These are phyloP conservation scores for Caenorhabditis sp. DNA, from an alignment of 2,888 invertebrate species.

Conservation along the genomic window DNA sequence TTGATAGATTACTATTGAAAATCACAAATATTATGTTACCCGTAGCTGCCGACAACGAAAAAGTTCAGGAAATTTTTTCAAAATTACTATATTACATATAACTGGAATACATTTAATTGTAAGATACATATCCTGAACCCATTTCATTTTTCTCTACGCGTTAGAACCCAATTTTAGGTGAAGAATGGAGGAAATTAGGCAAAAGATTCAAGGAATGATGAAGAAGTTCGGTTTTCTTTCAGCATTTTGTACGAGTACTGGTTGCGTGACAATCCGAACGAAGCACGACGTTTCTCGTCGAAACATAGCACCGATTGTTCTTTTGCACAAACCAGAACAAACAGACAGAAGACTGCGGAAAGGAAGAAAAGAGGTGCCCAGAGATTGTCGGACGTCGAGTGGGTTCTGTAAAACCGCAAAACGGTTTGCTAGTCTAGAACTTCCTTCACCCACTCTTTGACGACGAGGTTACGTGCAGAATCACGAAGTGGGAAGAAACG, in stretches of 20 bases:
- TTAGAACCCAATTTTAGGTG: too few relatives aligned
- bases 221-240: constrained; percentile 50
- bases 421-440: not conserved
- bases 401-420: constrained; percentile 43
- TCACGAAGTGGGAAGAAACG: constrained; percentile 78
- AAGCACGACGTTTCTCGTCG: constrained; percentile 47
- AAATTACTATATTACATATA: too few relatives aligned
- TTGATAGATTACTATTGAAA: not conserved
- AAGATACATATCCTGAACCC: not conserved
- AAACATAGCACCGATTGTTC: constrained; percentile 53
- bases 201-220: constrained; percentile 39
- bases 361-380: constrained; percentile 58
- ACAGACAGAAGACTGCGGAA: constrained; percentile 49
- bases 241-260: constrained; percentile 57
- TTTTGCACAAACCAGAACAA: constrained; percentile 51
- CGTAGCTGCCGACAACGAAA: constrained; percentile 19
- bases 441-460: constrained; percentile 46
- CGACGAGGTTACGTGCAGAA: constrained; percentile 54
- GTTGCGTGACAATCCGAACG: constrained; percentile 41
- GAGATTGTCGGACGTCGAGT: constrained; percentile 35
- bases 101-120: too few relatives aligned
- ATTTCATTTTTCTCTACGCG: constrained; percentile 31
- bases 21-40: constrained; percentile 35
- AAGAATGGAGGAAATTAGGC: constrained; percentile 28
- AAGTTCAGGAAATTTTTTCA: not conserved